Percentiles rank a stretch among this genome's conserved stretches.
Evolutionary conservation across 2,113 vertebrate species (phyloP).

Genomic region (Pedetes capensis): DNA sequence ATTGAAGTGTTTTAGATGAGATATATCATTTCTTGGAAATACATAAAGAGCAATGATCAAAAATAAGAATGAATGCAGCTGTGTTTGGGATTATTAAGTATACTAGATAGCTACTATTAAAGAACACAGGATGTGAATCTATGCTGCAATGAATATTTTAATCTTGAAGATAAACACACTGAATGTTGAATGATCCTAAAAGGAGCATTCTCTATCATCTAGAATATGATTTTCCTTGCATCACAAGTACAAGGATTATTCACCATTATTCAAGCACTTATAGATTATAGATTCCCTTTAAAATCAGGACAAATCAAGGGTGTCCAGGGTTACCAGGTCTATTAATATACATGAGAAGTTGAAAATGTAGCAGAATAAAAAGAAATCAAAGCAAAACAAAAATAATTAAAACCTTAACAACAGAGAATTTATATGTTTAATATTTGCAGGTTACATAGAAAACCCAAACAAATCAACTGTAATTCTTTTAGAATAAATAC

Average conservation of each 20-base stretch:
- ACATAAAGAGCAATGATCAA: not conserved
- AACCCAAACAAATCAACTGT: not conserved
- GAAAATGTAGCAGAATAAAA: not conserved
- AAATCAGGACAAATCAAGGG: not conserved
- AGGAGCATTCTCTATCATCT: not conserved
- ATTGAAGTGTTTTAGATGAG: not conserved
- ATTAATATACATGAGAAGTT: not conserved
- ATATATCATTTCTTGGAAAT: not conserved
- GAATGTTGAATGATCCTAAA: not conserved
- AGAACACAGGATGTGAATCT: not conserved
- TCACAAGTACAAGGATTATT: not conserved
- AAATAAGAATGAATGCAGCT: constrained; percentile 5
- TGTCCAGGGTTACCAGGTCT: not conserved
- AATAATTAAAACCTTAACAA: not conserved
- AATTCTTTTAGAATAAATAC: not conserved
- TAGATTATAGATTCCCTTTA: not conserved
- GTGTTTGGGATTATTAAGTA: not conserved
- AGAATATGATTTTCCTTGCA: constrained; percentile 6
- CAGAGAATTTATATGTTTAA: not conserved
- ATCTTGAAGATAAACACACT: not conserved
- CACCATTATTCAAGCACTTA: not conserved
- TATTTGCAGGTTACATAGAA: not conserved
- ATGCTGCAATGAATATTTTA: constrained; percentile 1
- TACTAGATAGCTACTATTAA: not conserved
- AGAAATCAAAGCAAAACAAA: not conserved